Evolutionary conservation across 1,140 invertebrate species (phyloP).

Genomic region (Drosophila lacteicornis): DNA sequence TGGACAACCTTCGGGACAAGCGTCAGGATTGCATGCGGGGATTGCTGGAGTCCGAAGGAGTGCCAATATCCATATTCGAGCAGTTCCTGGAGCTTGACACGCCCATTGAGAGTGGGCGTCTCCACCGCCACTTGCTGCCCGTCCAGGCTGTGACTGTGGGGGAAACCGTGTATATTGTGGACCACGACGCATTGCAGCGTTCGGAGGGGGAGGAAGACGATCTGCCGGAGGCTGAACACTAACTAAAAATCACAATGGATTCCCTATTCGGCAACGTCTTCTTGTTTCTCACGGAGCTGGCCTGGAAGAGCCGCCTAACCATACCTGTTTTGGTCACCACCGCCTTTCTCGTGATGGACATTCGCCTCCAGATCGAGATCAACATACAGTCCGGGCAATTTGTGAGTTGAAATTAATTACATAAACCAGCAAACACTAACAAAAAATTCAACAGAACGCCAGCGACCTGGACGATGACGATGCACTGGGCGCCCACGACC

Average conservation of each 20-base stretch:
- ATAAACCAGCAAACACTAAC: background rate
- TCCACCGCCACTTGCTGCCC: slow-evolving; percentile 85
- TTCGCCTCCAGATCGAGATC: slow-evolving; percentile 86
- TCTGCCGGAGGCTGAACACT: slow-evolving; percentile 6
- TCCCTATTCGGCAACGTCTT: slow-evolving; percentile 84
- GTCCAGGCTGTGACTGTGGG: slow-evolving; percentile 85
- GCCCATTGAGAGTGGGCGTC: slow-evolving; percentile 77
- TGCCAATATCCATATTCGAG: slow-evolving; percentile 52
- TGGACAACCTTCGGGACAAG: slow-evolving; percentile 85
- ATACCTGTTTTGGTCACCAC: slow-evolving; percentile 85
- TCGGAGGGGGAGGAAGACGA: slow-evolving; percentile 25
- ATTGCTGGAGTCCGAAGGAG: slow-evolving; percentile 72
- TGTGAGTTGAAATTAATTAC: slow-evolving; percentile 27
- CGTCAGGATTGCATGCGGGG: slow-evolving; percentile 85
- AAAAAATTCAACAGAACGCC: slow-evolving; percentile 50
- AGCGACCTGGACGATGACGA: slow-evolving; percentile 71
- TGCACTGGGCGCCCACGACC: slow-evolving; percentile 17
- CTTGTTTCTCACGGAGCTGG: slow-evolving; percentile 86
- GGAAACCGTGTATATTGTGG: slow-evolving; percentile 85
- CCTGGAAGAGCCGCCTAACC: slow-evolving; percentile 85
- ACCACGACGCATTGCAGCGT: slow-evolving; percentile 85
- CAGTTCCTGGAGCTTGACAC: slow-evolving; percentile 81
- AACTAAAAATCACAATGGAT: slow-evolving; percentile 62
- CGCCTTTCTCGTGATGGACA: slow-evolving; percentile 85
- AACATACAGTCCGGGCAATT: slow-evolving; percentile 85